Conservation (phyloP, 2,113 vertebrate genomes). For the Acrocephalus kingi region DNA sequence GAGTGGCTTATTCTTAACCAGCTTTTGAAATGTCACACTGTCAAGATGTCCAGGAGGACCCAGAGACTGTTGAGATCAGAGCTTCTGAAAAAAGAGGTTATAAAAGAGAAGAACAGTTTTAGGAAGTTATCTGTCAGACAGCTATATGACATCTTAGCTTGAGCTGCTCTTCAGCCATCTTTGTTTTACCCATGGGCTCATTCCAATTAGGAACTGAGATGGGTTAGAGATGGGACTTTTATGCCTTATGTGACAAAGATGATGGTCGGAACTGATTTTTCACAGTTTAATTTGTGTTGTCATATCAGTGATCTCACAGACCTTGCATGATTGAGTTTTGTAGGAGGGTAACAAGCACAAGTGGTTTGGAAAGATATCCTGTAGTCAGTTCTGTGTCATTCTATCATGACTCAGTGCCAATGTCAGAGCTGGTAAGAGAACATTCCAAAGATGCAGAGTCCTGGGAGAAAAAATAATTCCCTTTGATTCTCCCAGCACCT, state of each 20-base stretch:
- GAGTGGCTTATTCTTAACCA: background rate
- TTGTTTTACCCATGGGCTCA: background rate
- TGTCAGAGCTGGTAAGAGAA: background rate
- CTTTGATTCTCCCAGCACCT: background rate
- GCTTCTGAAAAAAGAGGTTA: background rate
- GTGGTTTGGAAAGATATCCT: background rate
- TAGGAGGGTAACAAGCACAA: background rate
- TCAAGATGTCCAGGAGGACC: background rate
- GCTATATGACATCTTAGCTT: background rate
- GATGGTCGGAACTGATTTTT: background rate
- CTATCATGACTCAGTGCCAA: no score
- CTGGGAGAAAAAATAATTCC: background rate
- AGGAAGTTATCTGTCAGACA: background rate
- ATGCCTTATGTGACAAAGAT: background rate
- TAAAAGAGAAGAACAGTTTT: background rate
- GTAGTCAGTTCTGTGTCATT: background rate
- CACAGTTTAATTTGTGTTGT: background rate
- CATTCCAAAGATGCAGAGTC: background rate
- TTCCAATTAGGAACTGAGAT: background rate
- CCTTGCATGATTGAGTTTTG: background rate
- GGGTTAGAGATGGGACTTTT: background rate
- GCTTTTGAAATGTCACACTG: background rate
- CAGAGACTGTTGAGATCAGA: background rate
- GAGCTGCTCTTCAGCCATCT: background rate
- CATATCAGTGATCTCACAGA: background rate